Evolutionary conservation across 2,888 invertebrate genomes (phyloP).

Genomic region (Pristionchus mayeri): DNA sequence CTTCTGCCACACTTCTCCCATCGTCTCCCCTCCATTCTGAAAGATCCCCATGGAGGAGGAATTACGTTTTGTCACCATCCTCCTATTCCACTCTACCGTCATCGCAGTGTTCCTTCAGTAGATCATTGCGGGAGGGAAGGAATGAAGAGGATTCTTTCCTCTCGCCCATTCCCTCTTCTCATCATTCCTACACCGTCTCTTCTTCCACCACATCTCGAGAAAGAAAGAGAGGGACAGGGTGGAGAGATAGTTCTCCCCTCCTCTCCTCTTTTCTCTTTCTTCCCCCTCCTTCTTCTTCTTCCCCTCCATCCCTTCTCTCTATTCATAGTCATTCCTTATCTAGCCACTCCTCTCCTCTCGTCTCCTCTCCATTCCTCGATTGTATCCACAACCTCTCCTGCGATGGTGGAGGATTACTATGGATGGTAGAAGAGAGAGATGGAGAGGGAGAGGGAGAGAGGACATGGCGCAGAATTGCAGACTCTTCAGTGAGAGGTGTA

Average conservation of each 20-base stretch:
- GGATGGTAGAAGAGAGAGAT: background rate
- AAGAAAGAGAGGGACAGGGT: background rate
- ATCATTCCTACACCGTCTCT: constrained; percentile 26
- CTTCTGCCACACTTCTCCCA: background rate
- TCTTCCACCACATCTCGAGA: constrained; percentile 1
- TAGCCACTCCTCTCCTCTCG: background rate
- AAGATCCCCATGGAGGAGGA: too few species aligned
- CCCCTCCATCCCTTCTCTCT: constrained; percentile 31
- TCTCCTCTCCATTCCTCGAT: constrained; percentile 10
- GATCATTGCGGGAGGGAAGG: too few species aligned
- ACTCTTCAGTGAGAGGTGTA: background rate
- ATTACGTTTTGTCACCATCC: too few species aligned
- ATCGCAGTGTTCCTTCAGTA: too few species aligned
- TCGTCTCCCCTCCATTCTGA: background rate
- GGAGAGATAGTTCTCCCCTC: background rate
- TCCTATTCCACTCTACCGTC: too few species aligned
- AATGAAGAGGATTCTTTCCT: background rate
- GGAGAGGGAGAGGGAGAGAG: background rate
- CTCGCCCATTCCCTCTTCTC: background rate
- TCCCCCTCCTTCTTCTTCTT: constrained; percentile 2
- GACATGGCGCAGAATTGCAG: background rate
- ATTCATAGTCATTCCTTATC: constrained; percentile 38
- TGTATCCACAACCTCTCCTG: constrained; percentile 32
- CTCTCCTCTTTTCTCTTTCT: background rate
- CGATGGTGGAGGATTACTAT: constrained; percentile 25